These are phyloP conservation scores for Sycophaga agraensis DNA, from an alignment of 1,140 invertebrate species.

Conservation along the genomic window DNA sequence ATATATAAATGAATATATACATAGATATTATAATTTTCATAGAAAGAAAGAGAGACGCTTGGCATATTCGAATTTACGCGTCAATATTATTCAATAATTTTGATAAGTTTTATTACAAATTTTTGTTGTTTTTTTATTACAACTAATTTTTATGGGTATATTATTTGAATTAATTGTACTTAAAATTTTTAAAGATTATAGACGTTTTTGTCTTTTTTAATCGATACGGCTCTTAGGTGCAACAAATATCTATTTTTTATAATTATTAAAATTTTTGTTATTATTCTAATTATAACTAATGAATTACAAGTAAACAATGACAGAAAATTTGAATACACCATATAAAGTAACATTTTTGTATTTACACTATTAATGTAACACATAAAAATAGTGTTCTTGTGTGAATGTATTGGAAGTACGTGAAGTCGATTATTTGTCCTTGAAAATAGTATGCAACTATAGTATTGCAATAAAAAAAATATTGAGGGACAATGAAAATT, in stretches of 20 bases:
- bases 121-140: background rate
- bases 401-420: constrained; percentile 20
- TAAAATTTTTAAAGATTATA: constrained; percentile 1
- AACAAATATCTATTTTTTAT: too few species aligned
- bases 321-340: constrained; percentile 31
- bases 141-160: background rate
- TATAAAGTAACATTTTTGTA: constrained; percentile 39
- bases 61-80: constrained; percentile 14
- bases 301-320: constrained; percentile 28
- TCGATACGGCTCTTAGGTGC: too few species aligned
- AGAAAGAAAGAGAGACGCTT: constrained; percentile 30
- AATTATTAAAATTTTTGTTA: too few species aligned
- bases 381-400: constrained; percentile 17
- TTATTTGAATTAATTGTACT: background rate
- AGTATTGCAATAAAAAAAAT: constrained; percentile 33
- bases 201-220: background rate
- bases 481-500: constrained; percentile 22
- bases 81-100: constrained; percentile 18
- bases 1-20: constrained; percentile 23
- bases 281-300: background rate
- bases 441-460: constrained; percentile 30
- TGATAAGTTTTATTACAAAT: background rate
- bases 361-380: constrained; percentile 35
- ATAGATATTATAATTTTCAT: constrained; percentile 17
- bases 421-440: constrained; percentile 15